phyloP scores from a whole-genome alignment of 2,113 vertebrate genomes.

The Bos indicus region DNA sequence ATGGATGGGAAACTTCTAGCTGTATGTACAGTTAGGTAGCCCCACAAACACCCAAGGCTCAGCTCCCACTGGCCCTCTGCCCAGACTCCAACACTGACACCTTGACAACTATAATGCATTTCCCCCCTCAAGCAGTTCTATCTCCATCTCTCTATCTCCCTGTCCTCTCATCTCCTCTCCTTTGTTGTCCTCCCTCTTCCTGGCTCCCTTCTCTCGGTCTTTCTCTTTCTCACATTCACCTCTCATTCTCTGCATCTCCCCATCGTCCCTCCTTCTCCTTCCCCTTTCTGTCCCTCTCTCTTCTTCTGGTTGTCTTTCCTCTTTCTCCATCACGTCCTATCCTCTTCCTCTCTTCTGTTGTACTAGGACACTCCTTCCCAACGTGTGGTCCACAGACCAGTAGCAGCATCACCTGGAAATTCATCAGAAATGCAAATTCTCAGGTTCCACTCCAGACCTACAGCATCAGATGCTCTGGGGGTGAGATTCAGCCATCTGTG shows the following conservation, averaged over 20 bases:
- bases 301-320: too few species aligned
- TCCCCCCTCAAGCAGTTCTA: accelerated
- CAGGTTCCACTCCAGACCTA: background rate
- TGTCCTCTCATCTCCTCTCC: background rate
- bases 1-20: background rate
- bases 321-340: too few species aligned
- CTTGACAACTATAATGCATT: accelerated
- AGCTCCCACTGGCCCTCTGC: background rate
- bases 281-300: background rate
- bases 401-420: background rate
- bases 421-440: background rate
- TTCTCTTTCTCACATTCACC: background rate
- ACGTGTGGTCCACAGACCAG: background rate
- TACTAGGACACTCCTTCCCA: accelerated
- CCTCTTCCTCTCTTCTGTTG: background rate
- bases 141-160: background rate
- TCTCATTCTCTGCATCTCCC: accelerated
- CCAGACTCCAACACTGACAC: background rate
- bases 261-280: background rate
- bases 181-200: background rate
- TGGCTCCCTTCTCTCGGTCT: background rate
- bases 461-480: background rate
- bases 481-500: background rate
- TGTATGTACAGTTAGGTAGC: accelerated
- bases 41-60: accelerated